These are phyloP conservation scores for Papilio protenor DNA, from an alignment of 2,888 invertebrate species.

Conservation along the genomic window DNA sequence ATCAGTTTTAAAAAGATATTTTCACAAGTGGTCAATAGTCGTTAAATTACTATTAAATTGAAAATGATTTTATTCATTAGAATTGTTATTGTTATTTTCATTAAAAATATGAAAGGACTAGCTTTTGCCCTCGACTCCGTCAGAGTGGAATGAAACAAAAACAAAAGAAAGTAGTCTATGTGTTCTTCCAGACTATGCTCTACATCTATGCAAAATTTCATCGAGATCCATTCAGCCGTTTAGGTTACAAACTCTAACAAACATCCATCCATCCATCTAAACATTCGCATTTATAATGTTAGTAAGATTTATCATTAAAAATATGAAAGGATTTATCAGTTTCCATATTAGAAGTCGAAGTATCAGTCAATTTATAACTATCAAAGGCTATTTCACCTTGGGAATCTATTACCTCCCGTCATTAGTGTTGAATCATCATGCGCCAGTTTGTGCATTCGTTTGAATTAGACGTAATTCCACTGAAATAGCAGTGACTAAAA, in stretches of 20 bases:
- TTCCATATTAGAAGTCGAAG: slow-evolving; percentile 45
- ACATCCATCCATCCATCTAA: too few relatives aligned
- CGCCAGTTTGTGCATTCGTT: slow-evolving; percentile 60
- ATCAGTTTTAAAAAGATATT: background rate
- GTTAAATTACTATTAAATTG: slow-evolving; percentile 15
- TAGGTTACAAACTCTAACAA: too few relatives aligned
- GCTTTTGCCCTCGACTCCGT: too few relatives aligned
- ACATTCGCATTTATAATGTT: too few relatives aligned
- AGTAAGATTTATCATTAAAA: background rate
- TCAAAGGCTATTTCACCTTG: slow-evolving; percentile 63
- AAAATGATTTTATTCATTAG: slow-evolving; percentile 3
- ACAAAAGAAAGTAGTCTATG: too few relatives aligned
- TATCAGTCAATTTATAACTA: slow-evolving; percentile 57
- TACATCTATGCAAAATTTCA: too few relatives aligned
- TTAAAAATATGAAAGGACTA: background rate
- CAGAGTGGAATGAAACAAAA: too few relatives aligned
- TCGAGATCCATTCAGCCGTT: too few relatives aligned
- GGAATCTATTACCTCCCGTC: slow-evolving; percentile 66
- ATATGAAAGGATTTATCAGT: background rate
- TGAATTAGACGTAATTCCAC: slow-evolving; percentile 65
- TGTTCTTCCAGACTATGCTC: too few relatives aligned
- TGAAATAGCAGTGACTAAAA: slow-evolving; percentile 64
- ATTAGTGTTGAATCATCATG: slow-evolving; percentile 71
- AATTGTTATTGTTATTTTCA: slow-evolving; percentile 51
- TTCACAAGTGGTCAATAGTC: background rate